Evolutionary conservation across 2,888 invertebrate genomes (phyloP).

Genomic region (Listrodromus nycthemerus): DNA sequence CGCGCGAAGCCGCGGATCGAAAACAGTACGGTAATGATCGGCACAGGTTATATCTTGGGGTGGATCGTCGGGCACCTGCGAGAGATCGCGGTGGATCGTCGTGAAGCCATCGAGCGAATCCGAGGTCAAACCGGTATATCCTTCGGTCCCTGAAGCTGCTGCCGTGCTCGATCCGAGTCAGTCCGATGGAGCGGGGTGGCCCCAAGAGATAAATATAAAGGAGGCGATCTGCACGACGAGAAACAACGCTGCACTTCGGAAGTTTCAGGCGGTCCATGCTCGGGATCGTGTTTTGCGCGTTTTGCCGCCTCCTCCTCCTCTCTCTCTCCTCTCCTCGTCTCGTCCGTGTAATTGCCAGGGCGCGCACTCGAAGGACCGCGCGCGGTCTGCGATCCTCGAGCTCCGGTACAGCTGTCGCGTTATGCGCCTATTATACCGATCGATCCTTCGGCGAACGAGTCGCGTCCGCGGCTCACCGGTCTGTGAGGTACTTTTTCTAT

Average conservation of each 20-base stretch:
- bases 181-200: constrained; percentile 51
- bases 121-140: constrained; percentile 70
- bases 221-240: constrained; percentile 55
- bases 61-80: constrained; percentile 61
- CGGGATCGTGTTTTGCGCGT: constrained; percentile 14
- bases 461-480: constrained; percentile 6
- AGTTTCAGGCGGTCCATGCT: constrained; percentile 49
- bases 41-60: constrained; percentile 31
- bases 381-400: constrained; percentile 11
- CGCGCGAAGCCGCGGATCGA: constrained; percentile 18
- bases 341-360: constrained; percentile 56
- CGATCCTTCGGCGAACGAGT: constrained; percentile 29
- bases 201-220: constrained; percentile 62
- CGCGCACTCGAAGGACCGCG: constrained; percentile 33
- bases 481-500: constrained; percentile 27
- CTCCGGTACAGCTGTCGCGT: constrained; percentile 19
- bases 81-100: constrained; percentile 48
- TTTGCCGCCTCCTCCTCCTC: constrained; percentile 13
- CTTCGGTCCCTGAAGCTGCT: constrained; percentile 55
- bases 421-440: constrained; percentile 37
- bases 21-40: constrained; percentile 61
- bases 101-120: constrained; percentile 54
- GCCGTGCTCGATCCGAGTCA: constrained; percentile 47
- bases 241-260: constrained; percentile 50
- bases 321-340: constrained; percentile 20